Evolutionary conservation across 1,140 invertebrate species (phyloP).

Genomic region (Pseudomyrmex sp.): DNA sequence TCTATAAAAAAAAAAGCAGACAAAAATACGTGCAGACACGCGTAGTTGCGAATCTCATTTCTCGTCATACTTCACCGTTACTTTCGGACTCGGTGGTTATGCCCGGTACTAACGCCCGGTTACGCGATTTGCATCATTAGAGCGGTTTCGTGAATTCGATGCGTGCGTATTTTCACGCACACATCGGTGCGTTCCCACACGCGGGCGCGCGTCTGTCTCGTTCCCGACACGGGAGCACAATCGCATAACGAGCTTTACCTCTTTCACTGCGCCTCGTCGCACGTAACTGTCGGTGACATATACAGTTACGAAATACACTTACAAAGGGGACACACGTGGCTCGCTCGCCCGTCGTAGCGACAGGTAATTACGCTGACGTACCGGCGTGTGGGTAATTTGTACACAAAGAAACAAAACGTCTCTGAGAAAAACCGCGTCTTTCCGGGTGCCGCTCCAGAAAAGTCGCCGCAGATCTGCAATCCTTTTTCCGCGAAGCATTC

Average conservation of each 20-base stretch:
- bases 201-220: background rate
- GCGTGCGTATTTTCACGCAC: background rate
- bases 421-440: slow-evolving; percentile 6
- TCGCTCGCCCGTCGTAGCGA: background rate
- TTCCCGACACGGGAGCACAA: slow-evolving; percentile 20
- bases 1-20: background rate
- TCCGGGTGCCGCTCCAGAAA: background rate
- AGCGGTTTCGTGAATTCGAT: slow-evolving; percentile 14
- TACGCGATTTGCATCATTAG: slow-evolving; percentile 32
- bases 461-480: background rate
- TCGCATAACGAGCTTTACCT: slow-evolving; percentile 27
- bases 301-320: background rate
- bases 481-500: background rate
- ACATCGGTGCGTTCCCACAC: background rate
- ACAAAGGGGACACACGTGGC: background rate
- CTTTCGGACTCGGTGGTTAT: slow-evolving; percentile 7
- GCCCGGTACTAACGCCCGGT: background rate
- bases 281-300: slow-evolving; percentile 27
- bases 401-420: background rate
- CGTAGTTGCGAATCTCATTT: background rate
- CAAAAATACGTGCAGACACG: background rate
- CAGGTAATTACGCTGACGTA: slow-evolving; percentile 19
- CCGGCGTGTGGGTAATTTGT: background rate
- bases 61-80: background rate
- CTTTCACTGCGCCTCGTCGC: background rate